Evolutionary conservation across 2,888 invertebrate genomes (phyloP), one percentile per base, ranked within the genome.

Genomic region (Sisyra nigra): DNA sequence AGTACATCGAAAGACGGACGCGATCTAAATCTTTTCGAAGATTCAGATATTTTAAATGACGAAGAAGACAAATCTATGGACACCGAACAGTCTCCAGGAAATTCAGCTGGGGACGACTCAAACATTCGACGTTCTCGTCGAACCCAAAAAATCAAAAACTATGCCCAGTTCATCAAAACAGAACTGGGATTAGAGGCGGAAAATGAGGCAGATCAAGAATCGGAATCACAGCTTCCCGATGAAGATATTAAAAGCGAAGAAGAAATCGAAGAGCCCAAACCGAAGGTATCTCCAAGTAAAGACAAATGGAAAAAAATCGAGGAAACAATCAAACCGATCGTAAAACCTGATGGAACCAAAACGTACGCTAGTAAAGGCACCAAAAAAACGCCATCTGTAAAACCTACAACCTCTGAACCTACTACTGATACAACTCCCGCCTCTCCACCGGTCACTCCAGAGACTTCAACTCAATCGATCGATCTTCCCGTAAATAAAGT

Each of bases 81-180:
- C 13, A 41, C 44, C 6, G n/a, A 38, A 11, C 44, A 48, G 40
- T 38, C 44, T 24, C 15, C 42, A 14, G 43, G 44, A 45, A 2
- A 42, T 45, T 2, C 41, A 43, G 14, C 7, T 18, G 36, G 5
- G 11, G 72, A 10, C 60, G 71, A 1, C 70, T 72, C 0, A 63
- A 65, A 17, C 58, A 71, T 14, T n/a, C n/a, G n/a, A n/a, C n/a
- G n/a, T n/a, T n/a, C n/a, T n/a, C n/a, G n/a, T n/a, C n/a, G n/a
- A n/a, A 64, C 65, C 2, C 64, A 63, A 1, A 71, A 71, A 54
- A 63, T 69, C 7, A 71, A 67, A 53, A 68, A 71, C 51, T 73
- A 71, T 50, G 71, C 71, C 1, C 69, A 70, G 52, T 71, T 72
- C 65, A 62, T 73, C 11, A 66, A 68, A 30, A 63, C 67, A 59